phyloP scores from a whole-genome alignment of 2,113 vertebrate genomes.

The Nesospiza acunhae region DNA sequence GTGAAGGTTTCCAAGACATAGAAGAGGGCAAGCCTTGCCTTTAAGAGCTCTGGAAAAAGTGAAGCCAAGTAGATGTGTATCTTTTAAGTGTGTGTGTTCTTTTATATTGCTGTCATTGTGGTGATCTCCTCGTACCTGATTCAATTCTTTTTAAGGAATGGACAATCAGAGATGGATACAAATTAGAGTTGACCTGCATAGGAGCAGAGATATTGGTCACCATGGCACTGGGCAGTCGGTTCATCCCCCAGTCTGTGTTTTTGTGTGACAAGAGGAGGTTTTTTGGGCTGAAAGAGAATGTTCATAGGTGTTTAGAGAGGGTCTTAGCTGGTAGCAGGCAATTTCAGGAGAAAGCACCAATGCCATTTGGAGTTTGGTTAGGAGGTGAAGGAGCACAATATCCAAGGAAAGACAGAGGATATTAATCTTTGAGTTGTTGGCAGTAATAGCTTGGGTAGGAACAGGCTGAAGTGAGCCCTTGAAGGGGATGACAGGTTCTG shows the following conservation, averaged over 20 bases:
- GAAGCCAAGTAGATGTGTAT: neutral
- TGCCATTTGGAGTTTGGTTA: neutral
- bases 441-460: neutral
- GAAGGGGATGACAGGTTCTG: neutral
- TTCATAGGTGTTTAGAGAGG: neutral
- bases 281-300: neutral
- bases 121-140: neutral
- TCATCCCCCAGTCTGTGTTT: neutral
- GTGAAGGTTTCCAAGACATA: neutral
- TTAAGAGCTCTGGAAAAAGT: neutral
- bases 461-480: neutral
- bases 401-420: neutral
- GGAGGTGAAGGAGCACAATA: neutral
- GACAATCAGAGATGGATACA: neutral
- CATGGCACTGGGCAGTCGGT: fast-evolving
- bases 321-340: neutral
- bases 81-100: neutral
- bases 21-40: neutral
- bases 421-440: neutral
- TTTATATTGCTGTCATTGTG: neutral
- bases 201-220: neutral
- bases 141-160: neutral
- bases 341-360: neutral
- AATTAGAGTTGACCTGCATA: neutral
- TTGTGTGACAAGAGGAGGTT: neutral